Conservation (phyloP, 2,797 vertebrate genomes). For the Dryobates pubescens region DNA sequence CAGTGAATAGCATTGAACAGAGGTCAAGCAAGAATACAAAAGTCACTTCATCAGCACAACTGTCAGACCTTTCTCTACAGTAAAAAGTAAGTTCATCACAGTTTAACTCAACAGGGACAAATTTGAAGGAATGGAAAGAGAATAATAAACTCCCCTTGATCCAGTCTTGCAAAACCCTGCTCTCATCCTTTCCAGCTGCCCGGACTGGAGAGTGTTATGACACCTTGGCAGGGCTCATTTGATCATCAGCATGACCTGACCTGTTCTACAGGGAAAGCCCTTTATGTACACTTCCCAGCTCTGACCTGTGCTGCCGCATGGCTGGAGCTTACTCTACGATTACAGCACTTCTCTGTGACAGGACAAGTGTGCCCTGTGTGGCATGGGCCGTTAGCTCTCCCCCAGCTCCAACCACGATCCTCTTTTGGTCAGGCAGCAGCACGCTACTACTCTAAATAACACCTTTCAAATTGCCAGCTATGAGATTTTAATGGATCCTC, state of each 20-base stretch:
- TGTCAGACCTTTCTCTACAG: not conserved
- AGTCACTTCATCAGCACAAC: not conserved
- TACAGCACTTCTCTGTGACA: fast-evolving
- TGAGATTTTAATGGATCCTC: not conserved
- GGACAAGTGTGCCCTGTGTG: fast-evolving
- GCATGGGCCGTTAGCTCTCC: not conserved
- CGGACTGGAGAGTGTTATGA: not conserved
- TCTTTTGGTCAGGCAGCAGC: not conserved
- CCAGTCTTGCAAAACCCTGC: not conserved
- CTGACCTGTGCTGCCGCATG: slow-evolving; percentile 5
- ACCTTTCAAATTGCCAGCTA: not conserved
- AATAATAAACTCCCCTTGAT: slow-evolving; percentile 1
- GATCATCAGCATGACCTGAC: slow-evolving; percentile 11
- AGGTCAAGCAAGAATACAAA: slow-evolving; percentile 27
- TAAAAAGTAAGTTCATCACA: not conserved
- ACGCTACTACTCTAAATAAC: not conserved
- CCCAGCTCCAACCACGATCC: fast-evolving
- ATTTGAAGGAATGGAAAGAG: not conserved
- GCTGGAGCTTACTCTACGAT: not conserved
- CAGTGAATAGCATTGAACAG: not conserved
- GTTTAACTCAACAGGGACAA: not conserved
- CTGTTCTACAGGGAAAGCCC: slow-evolving; percentile 26
- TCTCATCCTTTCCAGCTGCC: not conserved
- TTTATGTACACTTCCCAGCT: not conserved
- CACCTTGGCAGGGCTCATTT: not conserved